Evolutionary conservation across 1,140 invertebrate species (phyloP), one percentile per base, ranked within the genome.

Genomic region (Drosophila eugracilis): DNA sequence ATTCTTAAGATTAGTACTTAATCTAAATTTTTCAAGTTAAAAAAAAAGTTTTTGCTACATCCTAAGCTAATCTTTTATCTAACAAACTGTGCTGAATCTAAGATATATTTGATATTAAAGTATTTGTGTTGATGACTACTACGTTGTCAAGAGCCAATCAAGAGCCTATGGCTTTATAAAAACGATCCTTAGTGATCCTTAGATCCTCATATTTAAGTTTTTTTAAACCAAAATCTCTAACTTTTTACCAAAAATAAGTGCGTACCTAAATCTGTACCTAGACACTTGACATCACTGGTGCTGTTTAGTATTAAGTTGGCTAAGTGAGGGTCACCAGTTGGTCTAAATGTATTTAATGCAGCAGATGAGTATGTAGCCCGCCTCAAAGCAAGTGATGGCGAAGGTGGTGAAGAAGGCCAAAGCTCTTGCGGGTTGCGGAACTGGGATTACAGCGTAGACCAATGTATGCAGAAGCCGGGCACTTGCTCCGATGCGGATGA

Each of bases 381-480:
- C 91, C 94, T 95, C 93, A 54, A 93, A 95, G 19, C 83, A 26
- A 5, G 92, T 94, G 21, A 93, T 90, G 3, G 19, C 21, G 26
- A 91, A 91, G 7, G 93, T 94, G 2, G 92, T 78, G 14, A 91
- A 81, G 63, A 93, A 95, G 30, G 84, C 39, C 21, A 95, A 24
- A 0, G 89, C 92, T 70, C 95, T 91, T 0, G 92, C 70, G 1
- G 95, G 95, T 73, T 95, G 94, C 9, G 93, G 92, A 22, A 93
- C 53, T 1, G 92, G 90, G 0, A 86, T 66, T 54, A 93, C 67
- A 15, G 92, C 91, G 71, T 96, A 95, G 6, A 92, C 91, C 3
- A 95, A 30, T 0, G 94, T 95, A 75, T 96, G 94, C 17, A 91
- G 34, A 34, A 95, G 81, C 60, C 95, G 88, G 1, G 92, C 77